Percentiles rank a stretch among this genome's conserved stretches.
Evolutionary conservation across 2,113 vertebrate genomes (phyloP).

Genomic region (Barbus barbus): DNA sequence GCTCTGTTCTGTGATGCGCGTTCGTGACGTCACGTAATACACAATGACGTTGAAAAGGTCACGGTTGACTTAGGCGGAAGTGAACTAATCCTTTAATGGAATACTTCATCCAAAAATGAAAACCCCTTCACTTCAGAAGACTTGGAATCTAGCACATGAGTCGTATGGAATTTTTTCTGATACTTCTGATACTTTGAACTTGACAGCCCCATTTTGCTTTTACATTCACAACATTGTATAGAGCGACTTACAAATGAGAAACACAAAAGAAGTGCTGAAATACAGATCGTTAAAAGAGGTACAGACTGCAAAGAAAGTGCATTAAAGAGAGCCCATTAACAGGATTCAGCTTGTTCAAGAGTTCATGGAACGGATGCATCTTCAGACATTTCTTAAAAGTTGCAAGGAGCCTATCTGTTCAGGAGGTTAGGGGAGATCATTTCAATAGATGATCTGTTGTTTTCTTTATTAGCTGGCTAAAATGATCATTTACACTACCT

Average conservation of each 20-base stretch:
- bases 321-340: neutral
- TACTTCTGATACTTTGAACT: neutral
- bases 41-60: too few species aligned
- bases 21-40: too few species aligned
- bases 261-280: slow-evolving; percentile 11
- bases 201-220: neutral
- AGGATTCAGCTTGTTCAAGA: neutral
- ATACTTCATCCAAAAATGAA: slow-evolving; percentile 1
- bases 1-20: too few species aligned
- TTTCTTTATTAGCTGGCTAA: too few species aligned
- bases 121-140: neutral
- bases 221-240: neutral
- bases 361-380: neutral
- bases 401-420: neutral
- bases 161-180: neutral
- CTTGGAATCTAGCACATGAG: neutral
- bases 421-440: neutral
- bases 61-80: too few species aligned
- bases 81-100: too few species aligned
- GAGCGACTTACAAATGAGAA: neutral
- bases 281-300: neutral
- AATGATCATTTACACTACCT: too few species aligned
- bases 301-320: neutral
- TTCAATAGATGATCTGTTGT: neutral
- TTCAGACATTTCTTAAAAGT: neutral